phyloP scores from a whole-genome alignment of 2,888 invertebrate genomes.

The Coelogynopora nodosa region DNA sequence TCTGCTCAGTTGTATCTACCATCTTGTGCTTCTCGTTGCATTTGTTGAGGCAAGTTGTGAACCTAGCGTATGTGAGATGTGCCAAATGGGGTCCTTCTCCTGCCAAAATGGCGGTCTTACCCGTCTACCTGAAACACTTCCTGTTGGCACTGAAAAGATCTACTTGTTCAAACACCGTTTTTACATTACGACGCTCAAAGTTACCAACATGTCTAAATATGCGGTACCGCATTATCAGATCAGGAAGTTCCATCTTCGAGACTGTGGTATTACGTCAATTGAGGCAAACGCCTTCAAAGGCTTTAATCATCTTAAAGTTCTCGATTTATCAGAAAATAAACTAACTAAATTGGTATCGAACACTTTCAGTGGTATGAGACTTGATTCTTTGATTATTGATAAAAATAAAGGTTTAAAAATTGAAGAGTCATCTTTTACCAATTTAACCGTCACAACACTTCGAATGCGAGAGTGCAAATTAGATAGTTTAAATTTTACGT shows the following conservation, averaged over 20 bases:
- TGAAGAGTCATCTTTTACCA: neutral
- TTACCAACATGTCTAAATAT: neutral
- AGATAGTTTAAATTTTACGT: neutral
- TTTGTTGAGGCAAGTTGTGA: neutral
- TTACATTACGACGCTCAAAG: neutral
- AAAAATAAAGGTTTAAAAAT: neutral
- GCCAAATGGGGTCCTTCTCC: neutral
- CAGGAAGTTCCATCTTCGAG: neutral
- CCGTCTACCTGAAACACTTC: neutral
- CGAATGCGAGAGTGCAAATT: neutral
- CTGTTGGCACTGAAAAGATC: neutral
- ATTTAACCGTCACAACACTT: neutral
- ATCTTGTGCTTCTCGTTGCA: too few species aligned
- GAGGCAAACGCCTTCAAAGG: conserved; percentile 2
- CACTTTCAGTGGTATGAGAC: neutral
- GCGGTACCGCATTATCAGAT: too few species aligned
- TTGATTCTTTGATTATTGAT: neutral
- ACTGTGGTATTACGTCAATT: neutral
- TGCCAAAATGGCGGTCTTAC: conserved; percentile 14
- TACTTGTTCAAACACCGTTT: neutral
- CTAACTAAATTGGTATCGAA: neutral
- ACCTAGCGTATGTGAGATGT: neutral
- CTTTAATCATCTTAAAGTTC: neutral
- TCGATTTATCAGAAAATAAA: conserved; percentile 3
- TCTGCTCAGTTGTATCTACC: too few species aligned